phyloP scores from a whole-genome alignment of 2,113 vertebrate species.

The Orientallactaga bullata region DNA sequence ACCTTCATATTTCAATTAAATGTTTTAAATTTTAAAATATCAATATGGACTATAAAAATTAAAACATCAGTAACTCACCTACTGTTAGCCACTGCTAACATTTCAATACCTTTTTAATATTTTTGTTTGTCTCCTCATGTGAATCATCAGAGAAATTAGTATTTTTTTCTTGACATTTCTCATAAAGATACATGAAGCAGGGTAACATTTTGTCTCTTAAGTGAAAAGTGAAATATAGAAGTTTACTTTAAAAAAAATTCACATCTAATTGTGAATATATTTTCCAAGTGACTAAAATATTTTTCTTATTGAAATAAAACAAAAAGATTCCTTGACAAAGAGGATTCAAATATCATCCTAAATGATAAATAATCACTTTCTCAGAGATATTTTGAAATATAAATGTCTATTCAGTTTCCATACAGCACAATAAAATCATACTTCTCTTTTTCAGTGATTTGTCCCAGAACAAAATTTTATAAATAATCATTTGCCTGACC shows the following conservation, averaged over 20 bases:
- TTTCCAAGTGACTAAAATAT: too few species aligned
- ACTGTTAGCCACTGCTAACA: background rate
- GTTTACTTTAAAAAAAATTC: too few species aligned
- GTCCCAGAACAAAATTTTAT: background rate
- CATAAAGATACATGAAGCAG: too few species aligned
- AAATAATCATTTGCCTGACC: too few species aligned
- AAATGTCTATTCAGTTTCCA: background rate
- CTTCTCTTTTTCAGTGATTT: constrained; percentile 7
- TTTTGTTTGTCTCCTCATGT: background rate
- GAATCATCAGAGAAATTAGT: background rate
- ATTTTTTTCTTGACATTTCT: too few species aligned
- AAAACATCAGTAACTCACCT: background rate
- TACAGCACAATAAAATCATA: constrained; percentile 27
- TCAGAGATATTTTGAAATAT: constrained; percentile 50
- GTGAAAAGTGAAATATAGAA: too few species aligned
- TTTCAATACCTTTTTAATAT: background rate
- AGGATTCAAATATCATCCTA: constrained; percentile 49
- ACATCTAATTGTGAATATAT: too few species aligned
- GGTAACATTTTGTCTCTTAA: too few species aligned
- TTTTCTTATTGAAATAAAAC: background rate
- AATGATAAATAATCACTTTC: background rate
- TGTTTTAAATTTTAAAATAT: background rate
- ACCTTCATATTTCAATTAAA: background rate
- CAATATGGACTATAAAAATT: background rate
- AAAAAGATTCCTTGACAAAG: constrained; percentile 24